Conservation (phyloP, 2,888 invertebrate species). For the Heliconius hortense region DNA sequence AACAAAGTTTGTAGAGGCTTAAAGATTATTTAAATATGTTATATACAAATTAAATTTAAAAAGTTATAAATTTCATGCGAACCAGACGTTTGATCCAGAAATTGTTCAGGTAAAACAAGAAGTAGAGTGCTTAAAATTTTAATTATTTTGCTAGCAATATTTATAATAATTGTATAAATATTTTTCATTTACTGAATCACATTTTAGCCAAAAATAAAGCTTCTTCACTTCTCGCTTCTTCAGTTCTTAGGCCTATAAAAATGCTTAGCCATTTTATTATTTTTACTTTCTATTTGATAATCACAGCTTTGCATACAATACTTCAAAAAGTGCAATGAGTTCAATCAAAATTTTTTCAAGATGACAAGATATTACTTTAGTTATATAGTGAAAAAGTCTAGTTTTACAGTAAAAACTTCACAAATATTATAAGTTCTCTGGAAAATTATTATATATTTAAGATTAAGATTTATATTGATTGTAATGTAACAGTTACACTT, state of each 20-base stretch:
- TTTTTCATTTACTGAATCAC: background rate
- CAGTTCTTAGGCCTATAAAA: slow-evolving; percentile 1
- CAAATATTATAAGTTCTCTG: too few species aligned
- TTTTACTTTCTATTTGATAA: slow-evolving; percentile 9
- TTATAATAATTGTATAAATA: slow-evolving; percentile 3
- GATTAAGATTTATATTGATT: too few species aligned
- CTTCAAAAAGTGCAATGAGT: background rate
- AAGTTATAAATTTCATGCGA: slow-evolving; percentile 61
- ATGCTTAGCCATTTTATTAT: slow-evolving; percentile 10
- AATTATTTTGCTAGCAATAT: slow-evolving; percentile 30
- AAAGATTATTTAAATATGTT: background rate
- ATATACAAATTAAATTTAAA: background rate
- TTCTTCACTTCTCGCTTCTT: too few species aligned
- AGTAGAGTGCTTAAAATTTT: slow-evolving; percentile 39
- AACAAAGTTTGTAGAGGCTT: background rate
- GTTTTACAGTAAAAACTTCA: background rate
- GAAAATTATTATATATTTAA: too few species aligned
- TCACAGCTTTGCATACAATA: background rate
- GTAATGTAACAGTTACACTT: too few species aligned
- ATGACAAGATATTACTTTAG: too few species aligned
- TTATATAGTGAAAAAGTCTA: background rate
- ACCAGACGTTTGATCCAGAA: slow-evolving; percentile 64
- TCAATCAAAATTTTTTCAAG: background rate
- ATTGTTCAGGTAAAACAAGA: slow-evolving; percentile 65
- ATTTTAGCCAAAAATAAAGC: background rate